Conservation (phyloP, 2,113 vertebrate genomes). For the Siphamia tubifer region DNA sequence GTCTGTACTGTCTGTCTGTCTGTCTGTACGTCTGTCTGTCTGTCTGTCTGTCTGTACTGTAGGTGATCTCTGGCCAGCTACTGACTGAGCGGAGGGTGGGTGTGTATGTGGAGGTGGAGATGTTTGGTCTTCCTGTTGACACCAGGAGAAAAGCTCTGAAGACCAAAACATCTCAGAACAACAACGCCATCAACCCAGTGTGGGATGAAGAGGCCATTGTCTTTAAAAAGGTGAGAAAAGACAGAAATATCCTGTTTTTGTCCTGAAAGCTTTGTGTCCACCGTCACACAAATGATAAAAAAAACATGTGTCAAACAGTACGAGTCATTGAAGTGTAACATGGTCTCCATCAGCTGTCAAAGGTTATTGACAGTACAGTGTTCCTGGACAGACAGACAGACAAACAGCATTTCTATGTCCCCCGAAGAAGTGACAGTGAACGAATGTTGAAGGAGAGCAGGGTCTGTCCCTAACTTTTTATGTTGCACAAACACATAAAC, state of each 20-base stretch:
- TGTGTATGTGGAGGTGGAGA: slow-evolving; percentile 96
- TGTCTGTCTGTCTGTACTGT: slow-evolving; percentile 27
- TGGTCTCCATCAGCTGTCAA: no score
- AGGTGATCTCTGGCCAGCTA: slow-evolving; percentile 98
- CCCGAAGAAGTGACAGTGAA: no score
- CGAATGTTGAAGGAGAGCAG: no score
- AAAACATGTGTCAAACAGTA: no score
- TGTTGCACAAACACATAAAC: no score
- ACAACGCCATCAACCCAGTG: slow-evolving; percentile 91
- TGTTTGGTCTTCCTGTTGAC: slow-evolving; percentile 96
- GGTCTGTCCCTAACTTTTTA: no score
- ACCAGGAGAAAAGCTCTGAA: slow-evolving; percentile 95
- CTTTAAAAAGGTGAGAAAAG: slow-evolving; percentile 89
- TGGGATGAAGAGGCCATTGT: slow-evolving; percentile 97
- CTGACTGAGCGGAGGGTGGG: slow-evolving; percentile 94
- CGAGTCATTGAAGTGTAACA: no score
- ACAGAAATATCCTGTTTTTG: neutral
- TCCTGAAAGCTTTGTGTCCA: no score
- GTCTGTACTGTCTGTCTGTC: neutral
- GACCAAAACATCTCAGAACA: slow-evolving; percentile 95
- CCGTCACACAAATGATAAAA: no score
- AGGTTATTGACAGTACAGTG: no score
- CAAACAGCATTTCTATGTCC: no score
- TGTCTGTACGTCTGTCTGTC: slow-evolving; percentile 79
- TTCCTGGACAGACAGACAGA: no score